A percentile compares a stretch with the other conserved stretches of the same genome.
Evolutionary conservation across 2,888 invertebrate species (phyloP).

Genomic region (Dyspetes luteomarginatus): DNA sequence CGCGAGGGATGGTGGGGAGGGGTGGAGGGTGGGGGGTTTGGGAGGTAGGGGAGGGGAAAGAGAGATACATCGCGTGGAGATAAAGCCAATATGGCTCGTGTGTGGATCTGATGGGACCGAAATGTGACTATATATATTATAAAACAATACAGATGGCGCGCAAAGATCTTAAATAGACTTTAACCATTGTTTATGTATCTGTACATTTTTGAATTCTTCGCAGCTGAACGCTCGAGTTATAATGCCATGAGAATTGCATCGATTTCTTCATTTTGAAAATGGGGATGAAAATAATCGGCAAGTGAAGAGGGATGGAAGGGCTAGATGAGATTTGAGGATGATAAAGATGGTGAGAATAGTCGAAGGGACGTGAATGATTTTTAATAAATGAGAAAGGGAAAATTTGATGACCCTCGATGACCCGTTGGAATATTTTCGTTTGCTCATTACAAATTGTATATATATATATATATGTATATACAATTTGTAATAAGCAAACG

Average conservation of each 20-base stretch:
- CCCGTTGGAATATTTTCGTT: too few species aligned
- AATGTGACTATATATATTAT: neutral
- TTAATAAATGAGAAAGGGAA: too few species aligned
- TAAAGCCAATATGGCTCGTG: neutral
- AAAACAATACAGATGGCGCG: slow-evolving; percentile 52
- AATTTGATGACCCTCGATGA: too few species aligned
- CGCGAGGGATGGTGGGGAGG: neutral
- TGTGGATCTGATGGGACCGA: neutral
- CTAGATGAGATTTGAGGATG: neutral
- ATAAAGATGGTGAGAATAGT: neutral
- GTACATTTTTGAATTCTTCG: slow-evolving; percentile 72
- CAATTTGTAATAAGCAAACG: too few species aligned
- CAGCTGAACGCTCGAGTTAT: neutral
- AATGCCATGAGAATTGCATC: neutral
- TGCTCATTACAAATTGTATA: too few species aligned
- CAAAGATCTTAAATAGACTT: slow-evolving; percentile 67
- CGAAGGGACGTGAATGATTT: slow-evolving; percentile 8
- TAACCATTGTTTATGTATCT: slow-evolving; percentile 78
- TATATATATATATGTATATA: too few species aligned
- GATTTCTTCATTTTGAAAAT: neutral
- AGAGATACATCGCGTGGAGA: slow-evolving; percentile 74
- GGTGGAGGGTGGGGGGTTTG: slow-evolving; percentile 8
- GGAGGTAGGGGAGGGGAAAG: slow-evolving; percentile 72
- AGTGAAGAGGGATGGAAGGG: neutral
- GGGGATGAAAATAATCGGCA: neutral